Evolutionary conservation across 92 coral and sea anemone genomes (phyloP).

Genomic region (Phenganax subtilis): DNA sequence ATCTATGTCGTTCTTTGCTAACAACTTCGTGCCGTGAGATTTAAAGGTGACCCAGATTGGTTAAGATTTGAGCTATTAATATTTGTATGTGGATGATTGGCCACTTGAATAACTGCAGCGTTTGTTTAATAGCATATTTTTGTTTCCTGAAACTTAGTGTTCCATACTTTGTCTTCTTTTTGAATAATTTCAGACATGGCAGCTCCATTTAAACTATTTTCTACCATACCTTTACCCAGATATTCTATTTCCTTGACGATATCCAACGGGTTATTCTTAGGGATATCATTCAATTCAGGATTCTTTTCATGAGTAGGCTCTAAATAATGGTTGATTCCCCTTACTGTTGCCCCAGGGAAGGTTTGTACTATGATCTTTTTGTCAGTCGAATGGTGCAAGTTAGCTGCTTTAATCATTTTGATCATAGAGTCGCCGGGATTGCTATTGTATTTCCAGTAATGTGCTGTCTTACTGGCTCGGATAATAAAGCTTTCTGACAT

Average conservation of each 20-base stretch:
- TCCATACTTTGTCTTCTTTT: not conserved
- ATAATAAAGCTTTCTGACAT: too few relatives aligned
- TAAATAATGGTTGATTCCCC: not conserved
- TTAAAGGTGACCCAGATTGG: not conserved
- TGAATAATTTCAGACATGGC: not conserved
- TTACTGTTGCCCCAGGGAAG: not conserved
- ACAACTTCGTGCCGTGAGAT: not conserved
- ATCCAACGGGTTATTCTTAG: not conserved
- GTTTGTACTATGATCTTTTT: not conserved
- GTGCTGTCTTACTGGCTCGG: too few relatives aligned
- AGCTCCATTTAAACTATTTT: not conserved
- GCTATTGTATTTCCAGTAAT: too few relatives aligned
- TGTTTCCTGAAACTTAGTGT: not conserved
- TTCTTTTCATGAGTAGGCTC: not conserved
- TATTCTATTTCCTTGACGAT: not conserved
- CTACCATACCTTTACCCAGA: not conserved
- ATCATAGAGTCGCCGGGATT: too few relatives aligned
- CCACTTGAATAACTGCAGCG: not conserved
- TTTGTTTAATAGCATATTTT: not conserved
- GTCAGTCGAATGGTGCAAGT: too few relatives aligned
- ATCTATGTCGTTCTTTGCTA: not conserved
- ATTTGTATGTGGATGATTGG: not conserved
- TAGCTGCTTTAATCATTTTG: too few relatives aligned
- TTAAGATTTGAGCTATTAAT: not conserved
- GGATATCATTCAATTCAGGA: not conserved